Base-by-base conservation (phyloP, 2,797 vertebrate species). In the Psittacula echo region DNA sequence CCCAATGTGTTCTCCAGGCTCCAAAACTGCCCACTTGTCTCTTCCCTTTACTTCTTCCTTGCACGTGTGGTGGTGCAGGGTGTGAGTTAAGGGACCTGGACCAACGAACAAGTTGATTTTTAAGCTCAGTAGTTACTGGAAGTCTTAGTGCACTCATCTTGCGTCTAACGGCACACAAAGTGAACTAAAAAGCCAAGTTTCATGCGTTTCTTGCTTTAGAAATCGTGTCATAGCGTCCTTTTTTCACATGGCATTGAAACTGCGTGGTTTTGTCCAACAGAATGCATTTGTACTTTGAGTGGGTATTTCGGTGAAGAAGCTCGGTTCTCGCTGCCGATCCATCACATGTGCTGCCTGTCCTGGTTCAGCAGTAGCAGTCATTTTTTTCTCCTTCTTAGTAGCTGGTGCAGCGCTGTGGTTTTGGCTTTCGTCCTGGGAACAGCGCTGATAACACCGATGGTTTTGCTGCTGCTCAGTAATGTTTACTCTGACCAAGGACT, bases 51-150 rank as follows among this genome's bases (percentile, higher is more conserved):
- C 42, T 44, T 30, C 15, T 56, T 10, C 47, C 37, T 34, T 10
- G 4, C 14, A 7, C 13, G 3, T 5, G 0, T n/a, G 65, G 17
- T 7, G 37, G 15, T 7, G 37, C 44, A 29, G 24, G 6, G 24
- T 2, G 0, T 13, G 29, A 37, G n/a, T 32, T 51, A 11, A n/a
- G 50, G 53, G 32, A 44, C 19, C 44, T 14, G 23, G 20, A 37
- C 37, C 56, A 17, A 11, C 7, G 26, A 60, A 60, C 13, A n/a
- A 22, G 41, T 27, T 23, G 17, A 53, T 34, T n/a, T 45, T 54
- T n/a, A 32, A 65, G 21, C 44, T 50, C 42, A 5, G 1, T 12
- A 24, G 29, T 6, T 17, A 18, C 13, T 45, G 42, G 11, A 56
- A 64, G 23, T n/a, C n/a, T 51, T 34, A 11, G 11, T 3, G 24